A percentile compares a stretch with the other conserved stretches of the same genome.
Evolutionary conservation across 2,888 invertebrate genomes (phyloP).

Genomic region (Eumerus sabulonum): DNA sequence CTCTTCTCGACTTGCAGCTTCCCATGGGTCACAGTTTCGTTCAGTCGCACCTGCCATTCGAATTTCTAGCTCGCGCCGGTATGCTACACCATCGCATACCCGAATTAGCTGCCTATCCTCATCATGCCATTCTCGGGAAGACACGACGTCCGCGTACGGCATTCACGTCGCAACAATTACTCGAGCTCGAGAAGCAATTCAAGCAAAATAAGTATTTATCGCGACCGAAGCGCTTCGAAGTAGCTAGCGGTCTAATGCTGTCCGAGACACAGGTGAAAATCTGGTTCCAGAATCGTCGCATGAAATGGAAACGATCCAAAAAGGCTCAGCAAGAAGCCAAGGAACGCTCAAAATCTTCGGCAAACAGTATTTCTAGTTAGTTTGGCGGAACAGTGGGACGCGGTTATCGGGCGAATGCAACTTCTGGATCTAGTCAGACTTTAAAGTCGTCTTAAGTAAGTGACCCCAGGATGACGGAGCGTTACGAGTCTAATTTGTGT

Average conservation of each 20-base stretch:
- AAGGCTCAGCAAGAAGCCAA: slow-evolving; percentile 95
- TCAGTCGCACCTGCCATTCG: slow-evolving; percentile 81
- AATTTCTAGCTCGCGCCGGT: slow-evolving; percentile 94
- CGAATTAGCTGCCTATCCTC: slow-evolving; percentile 87
- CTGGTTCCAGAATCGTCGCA: slow-evolving; percentile 98
- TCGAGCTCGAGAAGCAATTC: slow-evolving; percentile 99
- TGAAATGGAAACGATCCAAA: slow-evolving; percentile 99
- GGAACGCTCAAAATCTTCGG: slow-evolving; percentile 75
- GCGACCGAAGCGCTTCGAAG: slow-evolving; percentile 98
- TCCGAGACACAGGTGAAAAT: slow-evolving; percentile 99
- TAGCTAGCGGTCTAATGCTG: slow-evolving; percentile 97
- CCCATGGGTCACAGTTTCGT: slow-evolving; percentile 80
- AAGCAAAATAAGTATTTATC: slow-evolving; percentile 99
- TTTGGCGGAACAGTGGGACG: slow-evolving; percentile 11
- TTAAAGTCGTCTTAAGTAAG: slow-evolving; percentile 20
- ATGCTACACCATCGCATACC: slow-evolving; percentile 95
- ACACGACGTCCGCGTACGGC: slow-evolving; percentile 97
- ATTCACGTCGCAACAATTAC: slow-evolving; percentile 96
- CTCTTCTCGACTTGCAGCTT: slow-evolving; percentile 72
- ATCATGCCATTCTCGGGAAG: slow-evolving; percentile 91
- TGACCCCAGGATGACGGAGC: slow-evolving; percentile 22
- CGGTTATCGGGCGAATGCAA: background rate
- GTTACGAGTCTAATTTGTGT: background rate
- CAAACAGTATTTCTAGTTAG: slow-evolving; percentile 57
- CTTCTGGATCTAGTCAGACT: slow-evolving; percentile 60